Evolutionary conservation across 2,797 vertebrate genomes (phyloP), one percentile per base, ranked within the genome.

Genomic region (Lepus townsendii): DNA sequence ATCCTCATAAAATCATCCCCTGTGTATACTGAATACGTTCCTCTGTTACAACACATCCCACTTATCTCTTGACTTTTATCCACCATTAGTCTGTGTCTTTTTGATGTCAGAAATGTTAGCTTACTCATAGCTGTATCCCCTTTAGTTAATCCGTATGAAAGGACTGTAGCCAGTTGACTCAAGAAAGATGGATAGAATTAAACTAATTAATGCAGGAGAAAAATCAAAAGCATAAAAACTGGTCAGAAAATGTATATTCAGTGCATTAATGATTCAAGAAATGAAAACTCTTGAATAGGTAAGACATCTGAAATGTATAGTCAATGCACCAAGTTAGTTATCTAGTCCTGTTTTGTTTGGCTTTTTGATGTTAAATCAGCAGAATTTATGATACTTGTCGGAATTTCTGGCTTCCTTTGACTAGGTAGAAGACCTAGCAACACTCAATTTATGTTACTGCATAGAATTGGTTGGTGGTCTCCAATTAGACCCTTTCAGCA

Each of bases 61-160:
- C 3, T 68, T 77, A 73, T 65, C 17, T 91, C 63, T 12, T 83
- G 32, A 71, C 12, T 91, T 93, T 93, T 72, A 50, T 76, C 32
- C 10, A 47, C 52, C 12, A 26, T 72, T 77, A 35, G 30, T 47
- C 13, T 78, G 4, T 82, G 17, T 91, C 52, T 94, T 19, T 94
- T 91, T 91, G 38, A 83, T 88, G 22, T 83, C 63, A 78, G 52
- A 91, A 90, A 94, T 94, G 50, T 89, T 92, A 91, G 2, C 12
- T 35, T 87, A 83, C 66, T 94, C 38, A 54, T 75, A 85, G 14
- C 27, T 83, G 27, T 17, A 60, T 88, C 54, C 17, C 83, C 16
- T 82, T 90, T 91, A 83, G 75, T 88, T 93, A 92, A 42, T 2
- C 9, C 14, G 26, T 22, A 47, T 47, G 42, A 79, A 13, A 24